Percentiles rank a stretch among this genome's conserved stretches.
These are phyloP conservation scores for Lepus townsendii DNA, from an alignment of 2,797 vertebrate genomes.

Conservation along the genomic window DNA sequence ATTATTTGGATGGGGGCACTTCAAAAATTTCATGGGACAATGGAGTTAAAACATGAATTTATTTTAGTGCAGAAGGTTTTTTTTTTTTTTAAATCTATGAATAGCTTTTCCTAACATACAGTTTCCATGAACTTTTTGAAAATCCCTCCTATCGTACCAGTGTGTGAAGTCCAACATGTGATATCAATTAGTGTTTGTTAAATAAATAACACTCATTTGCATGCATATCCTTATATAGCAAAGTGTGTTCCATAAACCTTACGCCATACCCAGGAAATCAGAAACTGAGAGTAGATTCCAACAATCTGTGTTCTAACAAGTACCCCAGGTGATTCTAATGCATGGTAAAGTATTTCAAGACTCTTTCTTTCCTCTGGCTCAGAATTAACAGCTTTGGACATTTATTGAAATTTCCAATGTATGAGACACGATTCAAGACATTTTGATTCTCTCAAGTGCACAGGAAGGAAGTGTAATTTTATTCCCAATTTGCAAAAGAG, in stretches of 20 bases:
- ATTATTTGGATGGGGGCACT: background rate
- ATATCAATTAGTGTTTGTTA: background rate
- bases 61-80: no score
- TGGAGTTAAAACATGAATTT: no score
- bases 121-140: no score
- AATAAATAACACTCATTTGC: background rate
- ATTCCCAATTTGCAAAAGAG: constrained; percentile 7
- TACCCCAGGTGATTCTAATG: background rate
- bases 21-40: no score
- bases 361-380: constrained; percentile 18
- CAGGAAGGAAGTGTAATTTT: background rate
- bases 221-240: background rate
- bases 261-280: background rate
- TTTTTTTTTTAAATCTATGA: no score
- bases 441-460: background rate
- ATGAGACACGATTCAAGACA: background rate
- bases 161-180: background rate
- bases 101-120: no score
- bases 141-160: no score
- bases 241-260: background rate
- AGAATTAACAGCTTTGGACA: background rate
- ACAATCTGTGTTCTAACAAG: background rate
- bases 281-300: background rate
- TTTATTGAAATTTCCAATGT: background rate
- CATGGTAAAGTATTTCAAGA: background rate